phyloP scores from a whole-genome alignment of 2,888 invertebrate species.

The Callinectes sapidus region DNA sequence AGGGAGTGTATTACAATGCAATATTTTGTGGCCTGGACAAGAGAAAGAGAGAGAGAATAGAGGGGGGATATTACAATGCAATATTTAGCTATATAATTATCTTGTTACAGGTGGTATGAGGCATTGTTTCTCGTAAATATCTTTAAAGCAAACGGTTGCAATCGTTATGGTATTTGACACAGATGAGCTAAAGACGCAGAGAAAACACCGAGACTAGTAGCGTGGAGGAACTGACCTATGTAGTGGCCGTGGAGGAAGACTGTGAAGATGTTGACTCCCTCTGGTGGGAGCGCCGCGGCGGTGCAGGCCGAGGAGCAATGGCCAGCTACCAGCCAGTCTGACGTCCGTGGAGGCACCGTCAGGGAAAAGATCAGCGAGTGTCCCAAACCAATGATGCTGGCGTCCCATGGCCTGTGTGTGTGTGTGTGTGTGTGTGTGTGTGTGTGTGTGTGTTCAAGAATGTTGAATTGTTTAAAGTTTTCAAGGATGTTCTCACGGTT shows the following conservation, averaged over 20 bases:
- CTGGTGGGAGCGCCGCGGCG: conserved; percentile 84
- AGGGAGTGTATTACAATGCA: no score
- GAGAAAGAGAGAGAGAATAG: neutral
- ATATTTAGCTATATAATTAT: no score
- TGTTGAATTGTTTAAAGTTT: no score
- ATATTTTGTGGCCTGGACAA: no score
- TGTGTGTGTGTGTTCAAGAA: neutral
- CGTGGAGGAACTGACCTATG: conserved; percentile 77
- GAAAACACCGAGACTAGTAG: no score
- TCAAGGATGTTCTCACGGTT: no score
- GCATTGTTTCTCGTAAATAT: no score
- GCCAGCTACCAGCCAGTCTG: conserved; percentile 53
- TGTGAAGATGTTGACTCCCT: conserved; percentile 88
- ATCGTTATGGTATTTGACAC: no score
- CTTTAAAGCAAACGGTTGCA: neutral
- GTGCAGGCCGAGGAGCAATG: conserved; percentile 61
- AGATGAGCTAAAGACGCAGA: no score
- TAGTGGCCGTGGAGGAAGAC: conserved; percentile 85
- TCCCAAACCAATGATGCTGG: conserved; percentile 55
- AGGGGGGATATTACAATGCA: neutral
- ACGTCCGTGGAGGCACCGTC: conserved; percentile 59
- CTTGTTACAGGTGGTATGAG: no score
- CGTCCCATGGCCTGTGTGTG: conserved; percentile 43
- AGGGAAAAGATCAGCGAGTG: conserved; percentile 62
- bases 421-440: neutral